A percentile compares a stretch with the other conserved stretches of the same genome.
phyloP scores from a whole-genome alignment of 2,113 vertebrate species.

The Otocyon megalotis region DNA sequence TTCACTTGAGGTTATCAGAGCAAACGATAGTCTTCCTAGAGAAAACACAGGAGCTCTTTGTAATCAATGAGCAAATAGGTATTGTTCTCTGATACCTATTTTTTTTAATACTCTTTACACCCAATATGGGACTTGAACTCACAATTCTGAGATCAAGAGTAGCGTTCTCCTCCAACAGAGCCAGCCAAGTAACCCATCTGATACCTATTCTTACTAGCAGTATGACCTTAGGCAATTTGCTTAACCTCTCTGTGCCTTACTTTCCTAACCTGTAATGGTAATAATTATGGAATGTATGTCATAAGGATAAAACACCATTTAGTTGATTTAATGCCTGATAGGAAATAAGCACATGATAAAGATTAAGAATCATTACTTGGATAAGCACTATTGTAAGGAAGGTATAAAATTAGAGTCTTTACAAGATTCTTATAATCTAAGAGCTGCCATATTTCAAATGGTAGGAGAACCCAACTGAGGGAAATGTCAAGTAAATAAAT shows the following conservation, averaged over 20 bases:
- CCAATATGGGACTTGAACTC: not conserved
- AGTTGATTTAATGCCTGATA: not conserved
- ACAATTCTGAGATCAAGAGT: not conserved
- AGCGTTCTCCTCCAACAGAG: not conserved
- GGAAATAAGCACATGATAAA: constrained; percentile 2
- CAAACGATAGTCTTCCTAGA: not conserved
- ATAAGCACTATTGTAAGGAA: not conserved
- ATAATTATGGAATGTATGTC: not conserved
- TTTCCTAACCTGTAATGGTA: constrained; percentile 13
- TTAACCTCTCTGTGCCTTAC: not conserved
- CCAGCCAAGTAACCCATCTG: not conserved
- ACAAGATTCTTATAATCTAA: not conserved
- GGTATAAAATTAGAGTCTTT: not conserved
- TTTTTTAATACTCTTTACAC: not conserved
- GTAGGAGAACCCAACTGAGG: not conserved
- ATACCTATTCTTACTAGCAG: not conserved
- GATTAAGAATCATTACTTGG: not conserved
- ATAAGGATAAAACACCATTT: not conserved
- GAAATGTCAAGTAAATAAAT: not conserved
- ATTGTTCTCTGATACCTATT: not conserved
- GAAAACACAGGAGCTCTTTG: not conserved
- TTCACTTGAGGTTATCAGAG: not conserved
- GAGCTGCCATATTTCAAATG: not conserved
- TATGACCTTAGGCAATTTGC: not conserved
- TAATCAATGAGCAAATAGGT: not conserved